These are phyloP conservation scores for Lapara coniferarum DNA, from an alignment of 2,888 invertebrate species.

Conservation along the genomic window DNA sequence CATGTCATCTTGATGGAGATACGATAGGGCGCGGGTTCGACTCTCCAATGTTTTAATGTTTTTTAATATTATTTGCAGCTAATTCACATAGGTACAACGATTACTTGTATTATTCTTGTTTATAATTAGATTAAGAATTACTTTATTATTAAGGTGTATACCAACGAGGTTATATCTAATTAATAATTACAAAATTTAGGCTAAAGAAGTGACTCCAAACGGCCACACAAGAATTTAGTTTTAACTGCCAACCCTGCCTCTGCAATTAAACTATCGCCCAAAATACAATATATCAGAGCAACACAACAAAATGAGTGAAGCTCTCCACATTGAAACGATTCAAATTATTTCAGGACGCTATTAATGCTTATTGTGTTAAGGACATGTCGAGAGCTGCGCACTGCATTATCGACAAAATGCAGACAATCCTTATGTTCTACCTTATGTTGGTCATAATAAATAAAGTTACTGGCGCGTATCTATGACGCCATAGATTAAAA, in stretches of 20 bases:
- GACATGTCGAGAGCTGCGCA: constrained; percentile 48
- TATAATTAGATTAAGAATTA: no score
- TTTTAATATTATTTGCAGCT: no score
- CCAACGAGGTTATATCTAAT: no score
- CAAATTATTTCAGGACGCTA: constrained; percentile 68
- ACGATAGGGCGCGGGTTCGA: not conserved
- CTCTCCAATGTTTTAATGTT: no score
- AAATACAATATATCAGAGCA: constrained; percentile 32
- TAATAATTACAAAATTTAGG: no score
- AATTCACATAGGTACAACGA: no score
- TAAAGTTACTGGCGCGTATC: not conserved
- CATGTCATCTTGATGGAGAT: not conserved
- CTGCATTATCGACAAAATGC: constrained; percentile 28
- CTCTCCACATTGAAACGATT: constrained; percentile 51
- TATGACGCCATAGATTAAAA: not conserved
- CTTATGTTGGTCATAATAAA: not conserved
- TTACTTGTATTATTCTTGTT: no score
- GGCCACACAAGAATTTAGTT: not conserved
- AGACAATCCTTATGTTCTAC: constrained; percentile 28
- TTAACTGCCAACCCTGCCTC: constrained; percentile 9
- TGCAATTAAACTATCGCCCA: constrained; percentile 14
- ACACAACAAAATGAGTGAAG: constrained; percentile 44
- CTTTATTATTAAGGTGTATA: no score
- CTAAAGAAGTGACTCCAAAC: not conserved
- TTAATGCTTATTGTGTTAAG: constrained; percentile 73